phyloP scores from a whole-genome alignment of 2,113 vertebrate species.

The Istiophorus platypterus region DNA sequence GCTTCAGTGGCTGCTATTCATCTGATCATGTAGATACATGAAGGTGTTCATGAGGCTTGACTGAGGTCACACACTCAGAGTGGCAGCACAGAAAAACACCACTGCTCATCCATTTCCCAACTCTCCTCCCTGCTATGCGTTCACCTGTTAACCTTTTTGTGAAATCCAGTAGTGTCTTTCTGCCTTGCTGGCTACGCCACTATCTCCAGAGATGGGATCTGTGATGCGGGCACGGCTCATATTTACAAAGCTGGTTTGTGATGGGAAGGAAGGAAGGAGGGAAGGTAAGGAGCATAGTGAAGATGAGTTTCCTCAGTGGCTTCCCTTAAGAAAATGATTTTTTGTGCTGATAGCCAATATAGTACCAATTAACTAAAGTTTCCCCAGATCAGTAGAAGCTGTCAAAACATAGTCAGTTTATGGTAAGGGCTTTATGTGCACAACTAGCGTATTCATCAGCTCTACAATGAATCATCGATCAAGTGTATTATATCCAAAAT shows the following conservation, averaged over 20 bases:
- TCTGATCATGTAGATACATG: conserved; percentile 67
- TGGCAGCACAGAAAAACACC: conserved; percentile 57
- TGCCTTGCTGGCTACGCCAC: conserved; percentile 47
- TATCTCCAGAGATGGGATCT: conserved; percentile 70
- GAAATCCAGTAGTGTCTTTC: conserved; percentile 67
- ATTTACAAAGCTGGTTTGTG: conserved; percentile 65
- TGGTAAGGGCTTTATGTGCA: conserved; percentile 12
- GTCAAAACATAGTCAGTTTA: neutral
- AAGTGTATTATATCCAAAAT: conserved; percentile 26
- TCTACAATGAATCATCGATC: conserved; percentile 11
- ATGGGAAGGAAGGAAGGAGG: conserved; percentile 41
- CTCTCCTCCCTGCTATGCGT: conserved; percentile 34
- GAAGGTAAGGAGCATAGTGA: conserved; percentile 19
- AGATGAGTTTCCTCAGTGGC: conserved; percentile 34
- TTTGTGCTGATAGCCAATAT: neutral
- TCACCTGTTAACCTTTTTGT: conserved; percentile 78
- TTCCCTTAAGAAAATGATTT: neutral
- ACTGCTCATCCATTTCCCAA: conserved; percentile 71
- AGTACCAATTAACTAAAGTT: neutral
- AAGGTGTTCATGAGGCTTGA: conserved; percentile 59
- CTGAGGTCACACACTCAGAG: conserved; percentile 52
- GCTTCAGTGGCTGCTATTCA: conserved; percentile 57
- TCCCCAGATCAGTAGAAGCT: neutral
- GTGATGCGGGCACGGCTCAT: conserved; percentile 64
- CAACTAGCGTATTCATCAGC: conserved; percentile 3